Percentiles rank a stretch among this genome's conserved stretches.
phyloP scores from a whole-genome alignment of 2,888 invertebrate genomes.

The Oligia fasciuncula region DNA sequence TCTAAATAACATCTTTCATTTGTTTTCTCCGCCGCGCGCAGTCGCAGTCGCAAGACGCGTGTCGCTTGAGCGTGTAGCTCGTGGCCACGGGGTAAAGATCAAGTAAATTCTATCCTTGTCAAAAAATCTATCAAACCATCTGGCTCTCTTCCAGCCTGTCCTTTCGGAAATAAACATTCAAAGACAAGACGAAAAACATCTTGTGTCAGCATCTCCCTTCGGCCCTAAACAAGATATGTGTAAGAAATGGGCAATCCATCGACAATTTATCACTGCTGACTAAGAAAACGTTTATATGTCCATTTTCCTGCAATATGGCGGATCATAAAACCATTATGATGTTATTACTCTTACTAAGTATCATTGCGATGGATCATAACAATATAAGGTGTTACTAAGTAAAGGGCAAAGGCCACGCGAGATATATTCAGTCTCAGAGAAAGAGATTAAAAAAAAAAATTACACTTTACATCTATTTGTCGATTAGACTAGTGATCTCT shows the following conservation, averaged over 20 bases:
- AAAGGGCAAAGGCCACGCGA: background rate
- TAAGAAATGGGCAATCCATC: conserved; percentile 37
- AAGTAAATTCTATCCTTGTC: conserved; percentile 11
- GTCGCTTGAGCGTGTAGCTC: background rate
- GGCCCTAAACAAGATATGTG: conserved; percentile 30
- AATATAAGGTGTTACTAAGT: background rate
- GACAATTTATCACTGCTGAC: conserved; percentile 46
- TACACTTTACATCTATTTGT: background rate
- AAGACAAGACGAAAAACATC: conserved; percentile 9
- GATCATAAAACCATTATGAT: conserved; percentile 37
- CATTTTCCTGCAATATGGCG: conserved; percentile 26
- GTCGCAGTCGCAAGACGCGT: background rate
- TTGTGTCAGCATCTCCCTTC: conserved; percentile 33
- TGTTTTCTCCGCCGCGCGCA: background rate
- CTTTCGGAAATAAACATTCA: conserved; percentile 22
- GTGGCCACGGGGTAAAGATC: background rate
- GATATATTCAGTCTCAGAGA: background rate
- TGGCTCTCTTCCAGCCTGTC: background rate
- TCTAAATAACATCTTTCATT: background rate
- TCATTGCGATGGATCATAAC: background rate
- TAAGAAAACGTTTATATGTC: conserved; percentile 30
- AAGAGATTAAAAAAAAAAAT: background rate
- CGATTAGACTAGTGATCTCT: background rate
- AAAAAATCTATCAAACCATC: conserved; percentile 4
- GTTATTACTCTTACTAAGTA: conserved; percentile 9